Evolutionary conservation across 2,113 vertebrate species (phyloP).

Genomic region (Turdus rufiventris): DNA sequence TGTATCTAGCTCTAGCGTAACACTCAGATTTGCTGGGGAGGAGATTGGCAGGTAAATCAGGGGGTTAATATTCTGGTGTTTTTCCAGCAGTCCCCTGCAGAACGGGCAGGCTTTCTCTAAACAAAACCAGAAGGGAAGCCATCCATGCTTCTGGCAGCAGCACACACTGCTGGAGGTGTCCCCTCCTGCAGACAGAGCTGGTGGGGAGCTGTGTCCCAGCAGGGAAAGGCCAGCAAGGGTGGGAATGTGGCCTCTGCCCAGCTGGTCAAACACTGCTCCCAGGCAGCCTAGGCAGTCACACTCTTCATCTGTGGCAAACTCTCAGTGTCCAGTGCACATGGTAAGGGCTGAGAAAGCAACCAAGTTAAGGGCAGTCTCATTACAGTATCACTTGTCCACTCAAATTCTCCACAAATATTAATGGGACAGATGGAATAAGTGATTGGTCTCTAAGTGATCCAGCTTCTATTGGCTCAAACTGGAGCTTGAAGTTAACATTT

Average conservation of each 20-base stretch:
- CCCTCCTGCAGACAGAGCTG: not conserved
- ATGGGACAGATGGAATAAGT: not conserved
- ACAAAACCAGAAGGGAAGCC: not conserved
- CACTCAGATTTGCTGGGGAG: not conserved
- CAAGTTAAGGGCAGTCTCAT: not conserved
- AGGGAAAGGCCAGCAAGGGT: not conserved
- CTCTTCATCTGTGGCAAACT: not conserved
- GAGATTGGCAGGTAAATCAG: not conserved
- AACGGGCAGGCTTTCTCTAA: not conserved
- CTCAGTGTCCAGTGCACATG: not conserved
- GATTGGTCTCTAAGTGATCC: not conserved
- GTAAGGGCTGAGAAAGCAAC: not conserved
- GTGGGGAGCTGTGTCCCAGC: not conserved
- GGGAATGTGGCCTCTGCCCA: not conserved
- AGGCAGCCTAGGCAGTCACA: not conserved
- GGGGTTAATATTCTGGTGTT: not conserved
- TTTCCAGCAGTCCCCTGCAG: not conserved
- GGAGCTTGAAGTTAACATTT: not conserved
- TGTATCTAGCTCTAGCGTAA: not conserved
- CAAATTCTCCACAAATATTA: not conserved
- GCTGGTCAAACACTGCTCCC: not conserved
- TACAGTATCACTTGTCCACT: not conserved
- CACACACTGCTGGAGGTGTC: not conserved
- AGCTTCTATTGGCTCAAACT: not conserved
- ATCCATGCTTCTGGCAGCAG: not conserved